phyloP scores from a whole-genome alignment of 2,113 vertebrate genomes.

The Pituophis catenifer region DNA sequence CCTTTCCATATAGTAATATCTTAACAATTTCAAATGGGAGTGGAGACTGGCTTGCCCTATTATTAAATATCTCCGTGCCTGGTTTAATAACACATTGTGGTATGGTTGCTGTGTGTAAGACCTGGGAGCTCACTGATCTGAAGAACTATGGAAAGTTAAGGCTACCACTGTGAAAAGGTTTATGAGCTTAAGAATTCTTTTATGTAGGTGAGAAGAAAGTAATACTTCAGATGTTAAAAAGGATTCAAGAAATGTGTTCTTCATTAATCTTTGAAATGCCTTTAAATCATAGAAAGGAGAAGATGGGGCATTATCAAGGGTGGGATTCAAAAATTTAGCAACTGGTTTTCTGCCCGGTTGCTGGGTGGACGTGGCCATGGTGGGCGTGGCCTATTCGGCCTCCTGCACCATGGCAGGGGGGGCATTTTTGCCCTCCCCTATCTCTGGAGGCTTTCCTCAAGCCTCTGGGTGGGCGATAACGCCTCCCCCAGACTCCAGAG shows the following conservation, averaged over 20 bases:
- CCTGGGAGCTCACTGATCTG: not conserved
- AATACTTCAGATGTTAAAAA: not conserved
- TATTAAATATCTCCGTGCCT: not conserved
- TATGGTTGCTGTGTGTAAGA: not conserved
- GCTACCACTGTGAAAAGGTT: not conserved
- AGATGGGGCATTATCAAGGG: not conserved
- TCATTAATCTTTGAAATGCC: not conserved
- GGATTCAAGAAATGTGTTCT: not conserved
- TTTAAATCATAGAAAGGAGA: not conserved
- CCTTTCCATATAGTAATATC: not conserved
- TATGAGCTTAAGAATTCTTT: not conserved
- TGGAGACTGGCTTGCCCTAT: not conserved
- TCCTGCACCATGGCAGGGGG: too few relatives aligned
- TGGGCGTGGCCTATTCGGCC: too few relatives aligned
- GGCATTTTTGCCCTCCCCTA: too few relatives aligned
- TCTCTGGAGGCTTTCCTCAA: too few relatives aligned
- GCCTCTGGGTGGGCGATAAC: too few relatives aligned
- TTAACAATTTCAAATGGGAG: not conserved
- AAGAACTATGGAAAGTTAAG: not conserved
- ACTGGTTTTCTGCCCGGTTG: too few relatives aligned
- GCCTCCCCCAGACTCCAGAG: too few relatives aligned
- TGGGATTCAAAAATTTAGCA: too few relatives aligned
- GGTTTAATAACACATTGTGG: not conserved
- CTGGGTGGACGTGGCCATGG: too few relatives aligned
- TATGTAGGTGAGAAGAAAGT: not conserved